phyloP scores from a whole-genome alignment of 2,797 vertebrate genomes.

The Amphiprion clarkii region DNA sequence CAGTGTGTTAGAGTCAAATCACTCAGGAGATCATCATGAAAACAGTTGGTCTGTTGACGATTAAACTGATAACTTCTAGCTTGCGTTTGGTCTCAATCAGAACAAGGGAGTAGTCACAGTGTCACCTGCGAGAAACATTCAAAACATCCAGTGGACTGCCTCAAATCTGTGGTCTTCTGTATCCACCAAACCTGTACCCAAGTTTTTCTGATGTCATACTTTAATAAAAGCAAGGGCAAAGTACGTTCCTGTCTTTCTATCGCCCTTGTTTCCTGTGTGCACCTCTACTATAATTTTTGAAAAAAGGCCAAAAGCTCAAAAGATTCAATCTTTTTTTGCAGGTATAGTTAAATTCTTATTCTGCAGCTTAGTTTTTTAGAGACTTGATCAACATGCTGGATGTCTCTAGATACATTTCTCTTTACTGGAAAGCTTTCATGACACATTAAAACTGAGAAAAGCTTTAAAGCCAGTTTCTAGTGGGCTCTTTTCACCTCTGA shows the following conservation, averaged over 20 bases:
- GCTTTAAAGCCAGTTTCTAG: constrained; percentile 9
- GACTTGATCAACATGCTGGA: background rate
- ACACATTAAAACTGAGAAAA: constrained; percentile 25
- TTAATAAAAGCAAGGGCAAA: no score
- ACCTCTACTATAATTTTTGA: background rate
- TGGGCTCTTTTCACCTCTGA: constrained; percentile 20
- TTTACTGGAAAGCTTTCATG: background rate
- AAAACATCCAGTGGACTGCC: no score
- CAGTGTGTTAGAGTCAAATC: background rate
- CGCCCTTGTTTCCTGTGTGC: no score
- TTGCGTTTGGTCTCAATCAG: background rate
- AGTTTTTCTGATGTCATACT: no score
- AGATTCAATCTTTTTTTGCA: background rate
- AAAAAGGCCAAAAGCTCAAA: background rate
- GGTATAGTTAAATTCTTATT: background rate
- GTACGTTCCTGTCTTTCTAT: background rate
- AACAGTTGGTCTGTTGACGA: background rate
- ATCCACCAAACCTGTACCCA: no score
- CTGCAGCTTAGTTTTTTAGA: background rate
- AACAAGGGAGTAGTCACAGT: background rate
- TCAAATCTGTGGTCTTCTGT: no score
- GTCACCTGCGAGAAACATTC: no score
- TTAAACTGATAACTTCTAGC: background rate
- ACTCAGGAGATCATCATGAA: background rate
- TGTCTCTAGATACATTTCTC: background rate